Evolutionary conservation across 1,140 invertebrate genomes (phyloP).

Genomic region (Melitaea cinxia): DNA sequence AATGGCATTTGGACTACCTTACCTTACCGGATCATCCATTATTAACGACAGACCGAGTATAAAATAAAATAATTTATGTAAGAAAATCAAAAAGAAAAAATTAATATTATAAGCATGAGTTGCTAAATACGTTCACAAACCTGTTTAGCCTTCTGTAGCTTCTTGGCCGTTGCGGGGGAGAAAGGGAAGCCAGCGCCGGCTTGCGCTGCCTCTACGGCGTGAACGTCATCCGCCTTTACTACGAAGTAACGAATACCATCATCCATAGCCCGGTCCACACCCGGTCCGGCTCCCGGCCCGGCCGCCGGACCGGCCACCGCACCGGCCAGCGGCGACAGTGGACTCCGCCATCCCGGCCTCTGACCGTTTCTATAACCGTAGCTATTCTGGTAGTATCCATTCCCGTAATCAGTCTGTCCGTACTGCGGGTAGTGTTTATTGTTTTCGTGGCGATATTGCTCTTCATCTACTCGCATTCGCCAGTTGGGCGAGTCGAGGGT

Average conservation of each 20-base stretch:
- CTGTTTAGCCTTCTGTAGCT: slow-evolving; percentile 72
- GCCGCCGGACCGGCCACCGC: no score
- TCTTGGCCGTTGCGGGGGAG: slow-evolving; percentile 73
- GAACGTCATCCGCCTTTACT: slow-evolving; percentile 63
- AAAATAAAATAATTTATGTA: no score
- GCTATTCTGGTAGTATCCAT: slow-evolving; percentile 52
- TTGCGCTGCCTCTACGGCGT: slow-evolving; percentile 67
- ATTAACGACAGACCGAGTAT: no score
- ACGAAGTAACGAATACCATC: slow-evolving; percentile 70
- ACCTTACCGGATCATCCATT: no score
- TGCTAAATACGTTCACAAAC: slow-evolving; percentile 46
- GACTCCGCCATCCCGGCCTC: slow-evolving; percentile 51
- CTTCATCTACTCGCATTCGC: slow-evolving; percentile 52
- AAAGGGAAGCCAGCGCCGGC: slow-evolving; percentile 66
- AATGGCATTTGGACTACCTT: no score
- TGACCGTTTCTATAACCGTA: slow-evolving; percentile 55
- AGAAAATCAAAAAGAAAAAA: no score
- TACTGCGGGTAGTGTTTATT: slow-evolving; percentile 55
- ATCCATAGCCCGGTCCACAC: no score
- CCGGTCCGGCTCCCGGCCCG: background rate
- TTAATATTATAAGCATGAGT: no score
- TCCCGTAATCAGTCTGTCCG: slow-evolving; percentile 46
- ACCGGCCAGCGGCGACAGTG: background rate
- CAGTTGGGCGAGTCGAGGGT: slow-evolving; percentile 78
- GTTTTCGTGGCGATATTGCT: slow-evolving; percentile 54